A percentile compares a stretch with the other conserved stretches of the same genome.
These are phyloP conservation scores for Nephrotoma flavescens DNA, from an alignment of 2,888 invertebrate genomes.

Conservation along the genomic window DNA sequence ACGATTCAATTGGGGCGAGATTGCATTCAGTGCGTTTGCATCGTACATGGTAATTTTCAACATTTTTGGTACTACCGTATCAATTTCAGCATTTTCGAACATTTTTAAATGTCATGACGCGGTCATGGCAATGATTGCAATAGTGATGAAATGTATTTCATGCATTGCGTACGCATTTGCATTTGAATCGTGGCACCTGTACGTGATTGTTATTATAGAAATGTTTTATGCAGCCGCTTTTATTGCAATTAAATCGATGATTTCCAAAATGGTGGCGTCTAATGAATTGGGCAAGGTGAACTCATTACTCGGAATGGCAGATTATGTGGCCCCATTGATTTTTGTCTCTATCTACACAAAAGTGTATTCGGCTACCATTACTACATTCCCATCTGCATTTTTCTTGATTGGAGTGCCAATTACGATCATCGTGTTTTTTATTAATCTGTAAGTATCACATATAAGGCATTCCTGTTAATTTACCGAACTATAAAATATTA, in stretches of 20 bases:
- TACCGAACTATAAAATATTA: neutral
- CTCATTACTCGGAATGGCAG: neutral
- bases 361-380: neutral
- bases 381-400: neutral
- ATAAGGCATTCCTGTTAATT: neutral
- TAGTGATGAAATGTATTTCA: constrained; percentile 69
- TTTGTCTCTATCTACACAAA: neutral
- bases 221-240: constrained; percentile 76
- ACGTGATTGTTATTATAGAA: constrained; percentile 67
- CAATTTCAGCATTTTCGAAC: constrained; percentile 71
- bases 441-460: neutral
- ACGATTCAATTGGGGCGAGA: constrained; percentile 78
- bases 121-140: constrained; percentile 68
- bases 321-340: neutral
- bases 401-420: neutral
- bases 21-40: constrained; percentile 72
- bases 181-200: constrained; percentile 61
- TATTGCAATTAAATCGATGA: constrained; percentile 78
- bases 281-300: neutral
- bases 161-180: constrained; percentile 77
- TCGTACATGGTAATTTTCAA: constrained; percentile 74
- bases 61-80: constrained; percentile 63
- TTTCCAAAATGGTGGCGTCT: constrained; percentile 27
- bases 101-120: constrained; percentile 69
- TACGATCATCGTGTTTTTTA: neutral